phyloP scores from a whole-genome alignment of 2,888 invertebrate genomes.

The Ferrisia virgata region DNA sequence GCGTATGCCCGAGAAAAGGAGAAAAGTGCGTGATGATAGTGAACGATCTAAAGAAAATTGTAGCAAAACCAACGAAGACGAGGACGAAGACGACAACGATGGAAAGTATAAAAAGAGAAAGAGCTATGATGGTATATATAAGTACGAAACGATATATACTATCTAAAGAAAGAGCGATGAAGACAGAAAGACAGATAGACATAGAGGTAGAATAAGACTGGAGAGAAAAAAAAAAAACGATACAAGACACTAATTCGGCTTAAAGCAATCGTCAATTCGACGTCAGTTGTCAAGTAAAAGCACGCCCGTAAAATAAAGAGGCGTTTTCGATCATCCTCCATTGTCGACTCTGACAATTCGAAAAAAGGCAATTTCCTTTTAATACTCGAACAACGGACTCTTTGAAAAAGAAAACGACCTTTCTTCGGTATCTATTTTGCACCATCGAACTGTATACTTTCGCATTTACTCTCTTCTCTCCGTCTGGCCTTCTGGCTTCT shows the following conservation, averaged over 20 bases:
- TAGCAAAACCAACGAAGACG: neutral
- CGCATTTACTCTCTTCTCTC: neutral
- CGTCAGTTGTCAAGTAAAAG: conserved; percentile 34
- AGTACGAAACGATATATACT: no score
- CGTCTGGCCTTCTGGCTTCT: neutral
- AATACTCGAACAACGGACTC: conserved; percentile 20
- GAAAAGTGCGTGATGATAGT: neutral
- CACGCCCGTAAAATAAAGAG: conserved; percentile 18
- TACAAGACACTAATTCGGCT: conserved; percentile 6
- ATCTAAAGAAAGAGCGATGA: no score
- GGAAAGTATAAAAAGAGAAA: neutral
- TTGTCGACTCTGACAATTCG: conserved; percentile 35
- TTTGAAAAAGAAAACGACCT: conserved; percentile 28
- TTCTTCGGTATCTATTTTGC: neutral
- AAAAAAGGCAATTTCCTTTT: conserved; percentile 39
- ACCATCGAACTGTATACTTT: conserved; percentile 2
- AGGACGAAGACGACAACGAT: neutral
- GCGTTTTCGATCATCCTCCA: conserved; percentile 37
- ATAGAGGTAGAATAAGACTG: no score
- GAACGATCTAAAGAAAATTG: neutral
- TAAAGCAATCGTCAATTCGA: conserved; percentile 35
- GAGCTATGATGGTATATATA: neutral
- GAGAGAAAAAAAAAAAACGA: neutral
- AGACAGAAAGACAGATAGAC: no score
- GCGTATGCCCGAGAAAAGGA: neutral